Conservation (phyloP, 2,113 vertebrate species). For the Pedetes capensis region DNA sequence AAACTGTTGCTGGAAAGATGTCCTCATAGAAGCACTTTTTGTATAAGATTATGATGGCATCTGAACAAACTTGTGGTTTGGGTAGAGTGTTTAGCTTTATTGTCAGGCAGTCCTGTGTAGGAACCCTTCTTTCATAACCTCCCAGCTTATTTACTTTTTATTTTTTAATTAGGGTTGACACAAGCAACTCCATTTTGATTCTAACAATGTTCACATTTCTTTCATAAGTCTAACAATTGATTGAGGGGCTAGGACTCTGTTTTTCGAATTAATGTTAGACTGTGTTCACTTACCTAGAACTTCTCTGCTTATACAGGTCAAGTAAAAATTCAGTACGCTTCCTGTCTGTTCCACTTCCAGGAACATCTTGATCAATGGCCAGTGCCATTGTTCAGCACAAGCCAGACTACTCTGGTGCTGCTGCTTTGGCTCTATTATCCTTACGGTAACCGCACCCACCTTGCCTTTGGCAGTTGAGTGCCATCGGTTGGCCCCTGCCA, state of each 20-base stretch:
- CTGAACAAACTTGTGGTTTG: not conserved
- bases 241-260: not conserved
- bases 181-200: too few relatives aligned
- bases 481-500: too few relatives aligned
- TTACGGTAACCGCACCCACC: not conserved
- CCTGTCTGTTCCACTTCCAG: not conserved
- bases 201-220: not conserved
- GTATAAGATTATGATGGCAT: not conserved
- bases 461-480: too few relatives aligned
- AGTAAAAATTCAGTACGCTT: not conserved
- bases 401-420: not conserved
- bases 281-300: not conserved
- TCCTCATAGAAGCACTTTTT: not conserved
- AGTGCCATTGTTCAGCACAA: not conserved
- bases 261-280: not conserved
- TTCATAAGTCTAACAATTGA: not conserved
- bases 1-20: not conserved
- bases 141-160: too few relatives aligned
- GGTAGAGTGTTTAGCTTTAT: too few relatives aligned
- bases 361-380: not conserved
- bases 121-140: not conserved
- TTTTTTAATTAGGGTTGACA: too few relatives aligned
- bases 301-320: not conserved
- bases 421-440: not conserved
- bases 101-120: too few relatives aligned